A percentile compares a stretch with the other conserved stretches of the same genome.
Evolutionary conservation across 2,113 vertebrate genomes (phyloP).

Genomic region (Empidonax traillii): DNA sequence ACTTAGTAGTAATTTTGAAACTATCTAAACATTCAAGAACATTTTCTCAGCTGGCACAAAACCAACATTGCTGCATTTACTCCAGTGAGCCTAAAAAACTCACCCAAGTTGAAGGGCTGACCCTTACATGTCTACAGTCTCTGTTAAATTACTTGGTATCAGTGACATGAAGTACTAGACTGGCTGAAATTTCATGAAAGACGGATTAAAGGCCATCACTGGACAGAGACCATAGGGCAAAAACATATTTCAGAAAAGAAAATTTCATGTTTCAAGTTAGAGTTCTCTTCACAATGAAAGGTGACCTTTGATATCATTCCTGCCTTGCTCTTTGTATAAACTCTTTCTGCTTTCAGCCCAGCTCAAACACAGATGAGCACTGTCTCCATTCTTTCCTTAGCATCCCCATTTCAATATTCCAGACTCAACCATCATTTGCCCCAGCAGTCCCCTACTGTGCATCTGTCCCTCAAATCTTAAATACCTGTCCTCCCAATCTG

Average conservation of each 20-base stretch:
- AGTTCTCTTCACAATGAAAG: constrained; percentile 31
- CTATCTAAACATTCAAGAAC: neutral
- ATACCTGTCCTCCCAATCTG: constrained; percentile 58
- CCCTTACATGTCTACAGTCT: neutral
- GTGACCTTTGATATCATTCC: constrained; percentile 51
- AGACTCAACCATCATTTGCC: constrained; percentile 6
- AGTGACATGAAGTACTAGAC: neutral
- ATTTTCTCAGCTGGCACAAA: neutral
- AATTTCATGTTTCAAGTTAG: neutral
- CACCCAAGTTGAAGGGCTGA: neutral
- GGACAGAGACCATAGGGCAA: neutral
- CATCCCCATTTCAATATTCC: constrained; percentile 41
- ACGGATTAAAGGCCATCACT: constrained; percentile 8
- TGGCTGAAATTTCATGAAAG: constrained; percentile 35
- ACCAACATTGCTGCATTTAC: neutral
- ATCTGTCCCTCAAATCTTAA: constrained; percentile 54
- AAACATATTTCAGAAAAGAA: constrained; percentile 15
- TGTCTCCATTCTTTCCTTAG: neutral
- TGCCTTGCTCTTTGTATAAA: constrained; percentile 10
- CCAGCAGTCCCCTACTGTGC: constrained; percentile 32
- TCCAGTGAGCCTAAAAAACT: neutral
- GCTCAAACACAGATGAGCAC: neutral
- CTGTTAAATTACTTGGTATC: constrained; percentile 14
- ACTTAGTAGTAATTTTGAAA: neutral
- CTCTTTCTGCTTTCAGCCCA: neutral